Conservation (phyloP, 2,113 vertebrate genomes). For the Sander lucioperca region DNA sequence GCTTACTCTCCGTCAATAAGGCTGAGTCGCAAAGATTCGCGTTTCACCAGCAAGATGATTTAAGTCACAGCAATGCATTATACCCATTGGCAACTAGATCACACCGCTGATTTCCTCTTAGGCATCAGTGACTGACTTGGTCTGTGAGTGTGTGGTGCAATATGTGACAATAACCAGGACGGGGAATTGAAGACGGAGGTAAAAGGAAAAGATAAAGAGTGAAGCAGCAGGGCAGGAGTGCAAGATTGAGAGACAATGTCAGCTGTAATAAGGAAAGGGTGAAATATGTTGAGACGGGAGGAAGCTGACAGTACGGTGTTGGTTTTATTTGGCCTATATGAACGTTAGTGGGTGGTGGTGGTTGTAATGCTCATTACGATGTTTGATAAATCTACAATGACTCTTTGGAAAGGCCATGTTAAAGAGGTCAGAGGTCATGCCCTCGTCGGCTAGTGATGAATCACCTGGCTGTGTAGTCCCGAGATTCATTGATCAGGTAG, state of each 20-base stretch:
- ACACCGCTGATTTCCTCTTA: background rate
- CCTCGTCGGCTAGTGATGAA: constrained; percentile 63
- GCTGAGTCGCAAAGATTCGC: background rate
- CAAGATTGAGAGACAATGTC: constrained; percentile 54
- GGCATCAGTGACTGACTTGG: constrained; percentile 8
- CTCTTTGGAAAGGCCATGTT: constrained; percentile 52
- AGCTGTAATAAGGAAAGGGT: constrained; percentile 51
- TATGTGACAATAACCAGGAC: constrained; percentile 15
- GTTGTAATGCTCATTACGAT: constrained; percentile 72
- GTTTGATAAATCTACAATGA: constrained; percentile 74
- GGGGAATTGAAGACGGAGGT: constrained; percentile 16
- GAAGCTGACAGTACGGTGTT: constrained; percentile 39
- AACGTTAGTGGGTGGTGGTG: constrained; percentile 57
- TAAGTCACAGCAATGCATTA: constrained; percentile 14
- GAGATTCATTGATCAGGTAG: constrained; percentile 46
- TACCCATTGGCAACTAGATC: constrained; percentile 18
- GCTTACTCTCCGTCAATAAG: background rate
- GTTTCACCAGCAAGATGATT: constrained; percentile 14
- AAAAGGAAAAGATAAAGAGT: constrained; percentile 19
- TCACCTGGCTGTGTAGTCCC: constrained; percentile 41
- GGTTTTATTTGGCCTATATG: constrained; percentile 58
- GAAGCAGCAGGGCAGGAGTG: constrained; percentile 29
- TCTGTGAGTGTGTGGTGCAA: constrained; percentile 2
- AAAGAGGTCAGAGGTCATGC: constrained; percentile 57
- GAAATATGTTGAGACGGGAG: constrained; percentile 50